Evolutionary conservation across 2,797 vertebrate species (phyloP).

Genomic region (Cetoscarus ocellatus): DNA sequence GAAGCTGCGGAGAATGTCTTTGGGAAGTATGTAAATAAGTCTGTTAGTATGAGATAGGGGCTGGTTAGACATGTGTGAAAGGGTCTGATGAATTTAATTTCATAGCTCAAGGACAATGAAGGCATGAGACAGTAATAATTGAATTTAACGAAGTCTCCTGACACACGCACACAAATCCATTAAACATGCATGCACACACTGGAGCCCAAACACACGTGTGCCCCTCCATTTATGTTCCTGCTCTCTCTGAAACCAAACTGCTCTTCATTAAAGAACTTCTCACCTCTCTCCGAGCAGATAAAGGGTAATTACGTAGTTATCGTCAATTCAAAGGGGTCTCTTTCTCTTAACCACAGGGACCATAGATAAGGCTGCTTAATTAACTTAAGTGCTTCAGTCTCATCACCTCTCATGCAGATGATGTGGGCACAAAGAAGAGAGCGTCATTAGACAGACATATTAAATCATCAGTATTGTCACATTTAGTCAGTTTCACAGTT

Average conservation of each 20-base stretch:
- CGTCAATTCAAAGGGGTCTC: slow-evolving; percentile 74
- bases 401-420: slow-evolving; percentile 72
- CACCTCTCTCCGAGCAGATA: slow-evolving; percentile 69
- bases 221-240: slow-evolving; percentile 47
- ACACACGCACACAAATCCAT: slow-evolving; percentile 3
- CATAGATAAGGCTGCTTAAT: slow-evolving; percentile 81
- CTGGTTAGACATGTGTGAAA: slow-evolving; percentile 5
- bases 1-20: neutral
- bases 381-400: slow-evolving; percentile 82
- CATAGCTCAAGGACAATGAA: slow-evolving; percentile 41
- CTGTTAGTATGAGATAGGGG: slow-evolving; percentile 14
- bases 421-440: slow-evolving; percentile 61
- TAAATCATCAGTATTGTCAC: slow-evolving; percentile 72
- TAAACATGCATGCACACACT: neutral
- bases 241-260: slow-evolving; percentile 70
- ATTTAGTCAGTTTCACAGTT: slow-evolving; percentile 60
- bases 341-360: slow-evolving; percentile 64
- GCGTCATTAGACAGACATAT: slow-evolving; percentile 60
- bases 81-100: slow-evolving; percentile 21
- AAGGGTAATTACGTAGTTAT: slow-evolving; percentile 80
- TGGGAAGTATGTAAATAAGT: neutral
- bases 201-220: slow-evolving; percentile 24
- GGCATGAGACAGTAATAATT: slow-evolving; percentile 30
- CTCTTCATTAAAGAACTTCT: slow-evolving; percentile 75
- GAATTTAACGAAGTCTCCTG: slow-evolving; percentile 26